A percentile compares a stretch with the other conserved stretches of the same genome.
Evolutionary conservation across 2,113 vertebrate genomes (phyloP).

Genomic region (Hemibagrus wyckioides): DNA sequence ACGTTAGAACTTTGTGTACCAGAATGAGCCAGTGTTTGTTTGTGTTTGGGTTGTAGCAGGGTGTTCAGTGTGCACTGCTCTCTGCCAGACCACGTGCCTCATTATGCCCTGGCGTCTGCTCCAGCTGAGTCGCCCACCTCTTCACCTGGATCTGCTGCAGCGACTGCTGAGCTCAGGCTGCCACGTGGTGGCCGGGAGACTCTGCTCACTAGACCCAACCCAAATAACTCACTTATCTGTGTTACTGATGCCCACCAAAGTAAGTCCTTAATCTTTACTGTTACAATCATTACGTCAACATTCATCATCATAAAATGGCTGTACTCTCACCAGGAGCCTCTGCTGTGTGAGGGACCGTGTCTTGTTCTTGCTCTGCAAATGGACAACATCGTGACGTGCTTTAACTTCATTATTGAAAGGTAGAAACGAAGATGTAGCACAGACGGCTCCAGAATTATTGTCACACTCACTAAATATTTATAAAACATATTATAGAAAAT

Average conservation of each 20-base stretch:
- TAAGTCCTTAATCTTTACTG: background rate
- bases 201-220: conserved; percentile 56
- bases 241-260: conserved; percentile 40
- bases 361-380: conserved; percentile 69
- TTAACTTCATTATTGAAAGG: conserved; percentile 68
- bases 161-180: conserved; percentile 64
- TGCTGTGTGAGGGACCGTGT: conserved; percentile 57
- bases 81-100: conserved; percentile 74
- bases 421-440: conserved; percentile 37
- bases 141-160: conserved; percentile 63
- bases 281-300: background rate
- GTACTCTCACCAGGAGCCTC: conserved; percentile 52
- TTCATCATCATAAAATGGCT: background rate
- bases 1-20: conserved; percentile 42
- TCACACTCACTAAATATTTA: background rate
- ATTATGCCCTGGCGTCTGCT: conserved; percentile 62
- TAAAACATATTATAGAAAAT: background rate
- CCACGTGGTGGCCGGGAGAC: conserved; percentile 67
- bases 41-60: conserved; percentile 58
- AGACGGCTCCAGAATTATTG: background rate
- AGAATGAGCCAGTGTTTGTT: conserved; percentile 32
- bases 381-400: conserved; percentile 58
- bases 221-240: conserved; percentile 60
- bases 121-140: conserved; percentile 47
- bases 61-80: conserved; percentile 43